Base-by-base conservation (phyloP, 2,797 vertebrate species). In the Hypotaenidia okinawae region DNA sequence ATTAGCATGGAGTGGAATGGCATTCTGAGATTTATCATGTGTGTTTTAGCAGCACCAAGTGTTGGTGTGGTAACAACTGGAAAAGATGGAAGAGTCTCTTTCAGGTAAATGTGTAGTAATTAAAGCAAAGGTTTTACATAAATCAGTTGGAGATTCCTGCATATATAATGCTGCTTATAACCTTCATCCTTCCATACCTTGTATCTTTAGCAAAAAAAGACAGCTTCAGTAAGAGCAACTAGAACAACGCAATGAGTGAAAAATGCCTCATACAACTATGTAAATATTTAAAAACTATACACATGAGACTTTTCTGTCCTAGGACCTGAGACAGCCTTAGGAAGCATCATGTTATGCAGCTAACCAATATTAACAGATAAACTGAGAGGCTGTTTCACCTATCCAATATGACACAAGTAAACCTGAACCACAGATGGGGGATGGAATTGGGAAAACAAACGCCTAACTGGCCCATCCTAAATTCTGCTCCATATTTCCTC, bases 1-100 rank as follows among this genome's bases (percentile, higher is more conserved):
- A 67, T 80, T 88, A 81, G n/a, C 47, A 78, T 57, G 43, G n/a
- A 43, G n/a, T 39, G 11, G 41, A 64, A 90, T 43, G n/a, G 43
- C 62, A 74, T 75, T 79, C 55, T 73, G 61, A 64, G 76, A 95
- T 95, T 84, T 93, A 93, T 76, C 51, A 33, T 16, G 75, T 72
- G 68, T 74, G 27, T 25, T 84, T 93, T 72, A 94, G 75, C 54
- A 75, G 51, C 37, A 61, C 5, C 43, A 84, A 91, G 54, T 33
- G 37, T 13, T 55, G 39, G 32, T 25, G 14, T 67, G 61, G 90
- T 86, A 90, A 87, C 81, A 90, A 67, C 39, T 57, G 21, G 47
- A 73, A 82, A 83, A 39, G 37, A 49, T 16, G 15, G 59, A 76
- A 87, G 41, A 81, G 17, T 10, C 5, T 62, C 68, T 81, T 72